Conservation (phyloP, 2,797 vertebrate genomes). For the Gallirallus australis region DNA sequence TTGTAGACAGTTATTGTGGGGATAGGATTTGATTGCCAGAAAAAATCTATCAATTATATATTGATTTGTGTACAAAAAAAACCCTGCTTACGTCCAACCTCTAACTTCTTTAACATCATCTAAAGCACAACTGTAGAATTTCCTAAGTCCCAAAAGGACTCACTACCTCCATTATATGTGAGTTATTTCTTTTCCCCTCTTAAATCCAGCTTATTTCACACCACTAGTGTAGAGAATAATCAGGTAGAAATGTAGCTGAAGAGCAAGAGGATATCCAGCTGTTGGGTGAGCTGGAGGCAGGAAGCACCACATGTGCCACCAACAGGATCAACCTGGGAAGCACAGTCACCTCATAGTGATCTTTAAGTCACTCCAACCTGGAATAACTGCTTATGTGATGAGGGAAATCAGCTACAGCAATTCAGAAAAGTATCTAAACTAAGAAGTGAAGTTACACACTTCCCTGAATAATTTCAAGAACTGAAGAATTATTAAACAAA, state of each 20-base stretch:
- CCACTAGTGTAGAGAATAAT: neutral
- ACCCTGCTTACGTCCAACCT: neutral
- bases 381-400: rapidly evolving
- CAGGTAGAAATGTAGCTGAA: neutral
- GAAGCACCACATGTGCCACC: neutral
- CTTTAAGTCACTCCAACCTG: neutral
- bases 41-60: neutral
- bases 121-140: neutral
- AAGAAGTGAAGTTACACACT: neutral
- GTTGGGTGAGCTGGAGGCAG: neutral
- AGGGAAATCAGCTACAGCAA: neutral
- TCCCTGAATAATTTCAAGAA: neutral
- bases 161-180: rapidly evolving
- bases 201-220: neutral
- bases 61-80: neutral
- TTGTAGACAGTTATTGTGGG: neutral
- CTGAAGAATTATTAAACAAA: neutral
- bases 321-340: neutral
- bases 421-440: neutral
- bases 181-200: neutral
- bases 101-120: neutral
- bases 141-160: neutral
- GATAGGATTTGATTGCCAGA: neutral
- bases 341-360: neutral
- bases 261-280: neutral